Base-by-base conservation (phyloP, 1,140 invertebrate species). In the Ruditapes philippinarum region DNA sequence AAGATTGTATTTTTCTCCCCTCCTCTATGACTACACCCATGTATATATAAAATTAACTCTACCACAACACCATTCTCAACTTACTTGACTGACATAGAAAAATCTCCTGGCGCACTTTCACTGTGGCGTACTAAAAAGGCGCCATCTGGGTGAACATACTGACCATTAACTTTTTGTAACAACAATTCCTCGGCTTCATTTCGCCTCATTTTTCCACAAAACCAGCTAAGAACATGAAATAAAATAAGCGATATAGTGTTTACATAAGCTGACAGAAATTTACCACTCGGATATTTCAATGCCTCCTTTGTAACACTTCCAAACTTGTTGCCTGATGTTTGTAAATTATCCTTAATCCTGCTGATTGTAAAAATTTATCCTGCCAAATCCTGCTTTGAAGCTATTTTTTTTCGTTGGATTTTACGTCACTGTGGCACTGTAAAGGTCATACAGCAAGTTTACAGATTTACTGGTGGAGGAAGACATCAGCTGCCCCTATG, bases 21-120 rank as follows among this genome's bases (percentile, higher is more conserved):
- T 19, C 12, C 51, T 11, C 25, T 28, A 62, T 70, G 33, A 38
- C 25, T 38, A 38, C 51, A 80, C 36, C 78, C n/a, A 33, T 31
- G 36, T 36, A 51, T 57, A 28, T n/a, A 70, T 14, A 45, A 7
- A 7, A 45, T 17, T 7, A 49, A 49, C 1, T 70, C 40, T 51
- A 76, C 73, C 40, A 60, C 70, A 31, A 49, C 49, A 54, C 40
- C 70, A 51, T n/a, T 38, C 65, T 17, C 28, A 25, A 94, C 96
- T 95, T 95, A 97, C 99, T 99, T 99, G 92, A 99, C 99, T 92
- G 99, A 99, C 95, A 99, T 97, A 78, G 99, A 99, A 96, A 99
- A 99, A 96, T 99, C 99, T 90, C 99, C 99, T 49, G 99, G 99
- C 93, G 98, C 99, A 95, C 98, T 99, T 97, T 99, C 99, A 96